phyloP scores from a whole-genome alignment of 2,888 invertebrate species.

The Tortrix viridana region DNA sequence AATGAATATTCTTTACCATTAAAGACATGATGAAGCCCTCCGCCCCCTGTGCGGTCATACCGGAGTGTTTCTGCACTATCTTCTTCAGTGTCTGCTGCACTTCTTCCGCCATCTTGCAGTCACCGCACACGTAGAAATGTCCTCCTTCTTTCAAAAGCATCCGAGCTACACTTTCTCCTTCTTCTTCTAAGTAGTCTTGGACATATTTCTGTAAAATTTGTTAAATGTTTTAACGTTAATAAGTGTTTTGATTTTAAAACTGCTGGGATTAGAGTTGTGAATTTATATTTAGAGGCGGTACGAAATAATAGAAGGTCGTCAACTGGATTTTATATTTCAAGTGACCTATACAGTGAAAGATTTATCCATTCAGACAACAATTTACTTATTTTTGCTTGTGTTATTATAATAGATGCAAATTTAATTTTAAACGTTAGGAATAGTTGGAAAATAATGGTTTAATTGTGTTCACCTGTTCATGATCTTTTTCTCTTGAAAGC shows the following conservation, averaged over 20 bases:
- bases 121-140: constrained; percentile 98
- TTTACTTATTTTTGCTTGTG: no score
- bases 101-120: constrained; percentile 98
- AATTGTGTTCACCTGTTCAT: constrained; percentile 87
- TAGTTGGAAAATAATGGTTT: no score
- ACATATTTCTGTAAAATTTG: constrained; percentile 94
- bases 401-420: no score
- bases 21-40: constrained; percentile 92
- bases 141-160: constrained; percentile 91
- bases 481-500: constrained; percentile 89
- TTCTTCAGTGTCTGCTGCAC: constrained; percentile 94
- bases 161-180: constrained; percentile 89
- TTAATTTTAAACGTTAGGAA: no score
- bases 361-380: no score
- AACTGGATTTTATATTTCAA: no score
- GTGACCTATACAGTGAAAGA: no score
- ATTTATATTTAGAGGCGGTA: no score
- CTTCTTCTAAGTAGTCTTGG: constrained; percentile 92
- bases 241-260: no score
- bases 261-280: no score
- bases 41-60: constrained; percentile 90
- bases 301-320: no score
- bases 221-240: no score
- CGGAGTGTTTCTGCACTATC: constrained; percentile 87
- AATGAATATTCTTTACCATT: constrained; percentile 86